phyloP scores from a whole-genome alignment of 2,888 invertebrate species.

The Elysia crispata region DNA sequence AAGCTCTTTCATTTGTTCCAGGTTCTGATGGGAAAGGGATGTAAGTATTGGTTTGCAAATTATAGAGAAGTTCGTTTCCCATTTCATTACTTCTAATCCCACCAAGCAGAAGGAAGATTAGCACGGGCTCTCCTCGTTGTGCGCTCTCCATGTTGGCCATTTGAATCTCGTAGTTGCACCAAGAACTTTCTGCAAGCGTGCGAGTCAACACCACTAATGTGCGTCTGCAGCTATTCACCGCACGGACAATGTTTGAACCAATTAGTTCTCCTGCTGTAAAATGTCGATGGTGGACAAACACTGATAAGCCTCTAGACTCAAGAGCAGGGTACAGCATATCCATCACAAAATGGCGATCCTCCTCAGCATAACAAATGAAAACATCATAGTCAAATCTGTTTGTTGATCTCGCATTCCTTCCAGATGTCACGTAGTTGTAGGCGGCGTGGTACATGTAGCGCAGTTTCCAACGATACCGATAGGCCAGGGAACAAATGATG shows the following conservation, averaged over 20 bases:
- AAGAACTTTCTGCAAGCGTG: conserved; percentile 29
- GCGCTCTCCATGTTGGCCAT: conserved; percentile 49
- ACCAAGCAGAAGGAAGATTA: conserved; percentile 42
- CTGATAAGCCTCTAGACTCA: conserved; percentile 3
- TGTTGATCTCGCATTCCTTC: not conserved
- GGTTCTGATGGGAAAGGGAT: not conserved
- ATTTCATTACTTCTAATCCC: not conserved
- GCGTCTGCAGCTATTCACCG: conserved; percentile 34
- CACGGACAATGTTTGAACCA: conserved; percentile 42
- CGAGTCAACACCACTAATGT: conserved; percentile 47
- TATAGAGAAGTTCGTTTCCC: not conserved
- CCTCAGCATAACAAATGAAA: conserved; percentile 44
- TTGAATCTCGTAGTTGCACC: conserved; percentile 48
- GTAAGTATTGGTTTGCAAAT: conserved; percentile 39
- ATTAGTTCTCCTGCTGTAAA: conserved; percentile 42
- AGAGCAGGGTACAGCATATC: conserved; percentile 17
- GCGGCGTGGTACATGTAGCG: conserved; percentile 42
- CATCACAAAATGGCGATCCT: conserved; percentile 40
- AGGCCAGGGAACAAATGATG: conserved; percentile 19
- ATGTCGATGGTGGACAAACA: conserved; percentile 39
- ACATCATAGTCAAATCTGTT: conserved; percentile 39
- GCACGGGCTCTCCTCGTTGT: conserved; percentile 35
- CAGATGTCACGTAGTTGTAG: conserved; percentile 2
- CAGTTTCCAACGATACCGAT: conserved; percentile 45
- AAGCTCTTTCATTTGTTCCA: not conserved